phyloP scores from a whole-genome alignment of 1,140 invertebrate genomes.

The Calliopsis andreniformis region DNA sequence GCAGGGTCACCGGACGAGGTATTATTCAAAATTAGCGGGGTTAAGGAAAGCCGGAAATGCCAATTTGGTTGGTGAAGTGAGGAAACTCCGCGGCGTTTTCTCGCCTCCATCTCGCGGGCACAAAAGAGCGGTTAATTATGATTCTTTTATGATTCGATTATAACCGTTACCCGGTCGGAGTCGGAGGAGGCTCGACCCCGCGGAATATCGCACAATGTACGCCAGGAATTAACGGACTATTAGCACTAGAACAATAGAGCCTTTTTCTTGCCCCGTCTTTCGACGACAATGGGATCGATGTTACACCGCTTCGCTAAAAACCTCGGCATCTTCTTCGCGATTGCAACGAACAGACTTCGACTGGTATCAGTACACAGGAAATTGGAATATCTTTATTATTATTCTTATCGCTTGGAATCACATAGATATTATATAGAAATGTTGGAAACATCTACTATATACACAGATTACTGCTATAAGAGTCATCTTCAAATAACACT shows the following conservation, averaged over 20 bases:
- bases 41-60: slow-evolving; percentile 59
- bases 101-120: slow-evolving; percentile 64
- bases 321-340: neutral
- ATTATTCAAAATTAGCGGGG: slow-evolving; percentile 63
- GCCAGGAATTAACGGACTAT: slow-evolving; percentile 75
- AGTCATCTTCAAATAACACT: too few species aligned
- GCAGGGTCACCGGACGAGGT: slow-evolving; percentile 41
- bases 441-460: too few species aligned
- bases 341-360: slow-evolving; percentile 23
- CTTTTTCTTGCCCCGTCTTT: slow-evolving; percentile 62
- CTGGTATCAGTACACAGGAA: neutral
- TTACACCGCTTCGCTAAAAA: slow-evolving; percentile 9
- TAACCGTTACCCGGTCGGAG: slow-evolving; percentile 68
- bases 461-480: too few species aligned
- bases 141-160: slow-evolving; percentile 80
- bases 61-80: slow-evolving; percentile 63
- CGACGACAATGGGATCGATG: slow-evolving; percentile 47
- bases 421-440: too few species aligned
- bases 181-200: slow-evolving; percentile 56
- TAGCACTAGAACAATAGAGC: slow-evolving; percentile 72
- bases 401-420: too few species aligned
- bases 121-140: slow-evolving; percentile 77
- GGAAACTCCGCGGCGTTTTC: slow-evolving; percentile 57
- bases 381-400: too few species aligned
- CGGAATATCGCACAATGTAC: slow-evolving; percentile 75